Percentiles rank a stretch among this genome's conserved stretches.
Evolutionary conservation across 2,888 invertebrate species (phyloP).

Genomic region (Lasioglossum malachurum): DNA sequence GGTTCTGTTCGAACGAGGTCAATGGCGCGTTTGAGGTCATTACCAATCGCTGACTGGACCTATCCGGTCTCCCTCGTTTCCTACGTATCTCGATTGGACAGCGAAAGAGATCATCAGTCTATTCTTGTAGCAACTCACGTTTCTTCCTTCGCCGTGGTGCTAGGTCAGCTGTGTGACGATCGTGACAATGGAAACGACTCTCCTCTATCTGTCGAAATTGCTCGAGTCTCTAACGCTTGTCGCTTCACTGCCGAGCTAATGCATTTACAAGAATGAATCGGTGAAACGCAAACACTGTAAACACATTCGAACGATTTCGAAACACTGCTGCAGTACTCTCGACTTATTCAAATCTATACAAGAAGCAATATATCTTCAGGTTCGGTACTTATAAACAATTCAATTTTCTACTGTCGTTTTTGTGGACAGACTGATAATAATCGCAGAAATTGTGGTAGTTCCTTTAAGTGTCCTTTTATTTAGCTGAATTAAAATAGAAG

Average conservation of each 20-base stretch:
- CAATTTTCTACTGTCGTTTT: background rate
- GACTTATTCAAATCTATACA: background rate
- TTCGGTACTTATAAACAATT: background rate
- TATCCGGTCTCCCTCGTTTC: conserved; percentile 4
- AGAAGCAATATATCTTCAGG: too few species aligned
- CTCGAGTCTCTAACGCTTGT: background rate
- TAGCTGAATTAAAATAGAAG: background rate
- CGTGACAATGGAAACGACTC: background rate
- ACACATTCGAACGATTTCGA: background rate
- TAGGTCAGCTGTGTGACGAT: background rate
- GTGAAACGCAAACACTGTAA: background rate
- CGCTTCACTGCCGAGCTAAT: background rate
- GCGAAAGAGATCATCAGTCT: background rate
- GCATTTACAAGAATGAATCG: background rate
- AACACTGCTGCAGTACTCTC: background rate
- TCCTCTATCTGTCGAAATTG: background rate
- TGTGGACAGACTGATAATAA: background rate
- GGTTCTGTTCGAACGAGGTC: conserved; percentile 81
- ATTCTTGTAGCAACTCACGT: conserved; percentile 35
- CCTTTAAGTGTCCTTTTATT: background rate
- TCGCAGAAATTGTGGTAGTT: too few species aligned
- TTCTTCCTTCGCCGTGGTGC: background rate
- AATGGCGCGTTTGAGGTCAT: conserved; percentile 81
- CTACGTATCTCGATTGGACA: background rate
- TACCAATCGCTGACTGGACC: conserved; percentile 68